These are phyloP conservation scores for Bembecia ichneumoniformis DNA, from an alignment of 2,888 invertebrate species.

Conservation along the genomic window DNA sequence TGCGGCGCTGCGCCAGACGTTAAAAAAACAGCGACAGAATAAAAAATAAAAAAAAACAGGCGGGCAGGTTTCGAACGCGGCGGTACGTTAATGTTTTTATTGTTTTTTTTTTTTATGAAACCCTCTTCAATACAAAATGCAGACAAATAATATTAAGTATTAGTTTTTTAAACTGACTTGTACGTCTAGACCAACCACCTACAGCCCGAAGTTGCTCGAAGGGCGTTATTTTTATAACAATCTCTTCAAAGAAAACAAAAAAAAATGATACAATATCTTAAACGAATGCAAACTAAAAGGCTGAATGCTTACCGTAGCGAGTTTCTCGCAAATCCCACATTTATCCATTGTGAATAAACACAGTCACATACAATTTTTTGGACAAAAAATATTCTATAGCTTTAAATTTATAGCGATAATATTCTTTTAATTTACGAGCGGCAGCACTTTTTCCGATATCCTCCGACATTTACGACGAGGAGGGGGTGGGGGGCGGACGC, in stretches of 20 bases:
- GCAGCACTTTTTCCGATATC: too few species aligned
- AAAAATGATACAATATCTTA: constrained; percentile 39
- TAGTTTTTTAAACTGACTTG: neutral
- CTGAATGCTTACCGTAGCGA: constrained; percentile 52
- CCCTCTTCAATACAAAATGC: neutral
- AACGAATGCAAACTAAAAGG: constrained; percentile 27
- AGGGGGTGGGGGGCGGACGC: constrained; percentile 37
- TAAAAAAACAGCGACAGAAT: constrained; percentile 58
- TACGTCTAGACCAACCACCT: too few species aligned
- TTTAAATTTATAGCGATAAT: constrained; percentile 42
- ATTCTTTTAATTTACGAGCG: constrained; percentile 18
- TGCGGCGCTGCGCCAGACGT: constrained; percentile 60
- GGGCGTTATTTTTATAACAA: constrained; percentile 56
- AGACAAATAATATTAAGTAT: neutral
- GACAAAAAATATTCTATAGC: constrained; percentile 24
- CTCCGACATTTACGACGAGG: constrained; percentile 11
- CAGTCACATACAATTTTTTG: constrained; percentile 23
- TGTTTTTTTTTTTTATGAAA: constrained; percentile 13
- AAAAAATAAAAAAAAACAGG: constrained; percentile 59
- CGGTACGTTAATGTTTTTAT: constrained; percentile 37
- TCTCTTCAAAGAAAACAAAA: constrained; percentile 60
- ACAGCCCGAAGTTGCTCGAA: constrained; percentile 15
- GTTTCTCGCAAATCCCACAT: constrained; percentile 63
- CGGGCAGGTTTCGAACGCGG: constrained; percentile 64
- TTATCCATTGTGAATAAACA: constrained; percentile 48